Evolutionary conservation across 2,113 vertebrate genomes (phyloP).

Genomic region (Acrocephalus kingi): DNA sequence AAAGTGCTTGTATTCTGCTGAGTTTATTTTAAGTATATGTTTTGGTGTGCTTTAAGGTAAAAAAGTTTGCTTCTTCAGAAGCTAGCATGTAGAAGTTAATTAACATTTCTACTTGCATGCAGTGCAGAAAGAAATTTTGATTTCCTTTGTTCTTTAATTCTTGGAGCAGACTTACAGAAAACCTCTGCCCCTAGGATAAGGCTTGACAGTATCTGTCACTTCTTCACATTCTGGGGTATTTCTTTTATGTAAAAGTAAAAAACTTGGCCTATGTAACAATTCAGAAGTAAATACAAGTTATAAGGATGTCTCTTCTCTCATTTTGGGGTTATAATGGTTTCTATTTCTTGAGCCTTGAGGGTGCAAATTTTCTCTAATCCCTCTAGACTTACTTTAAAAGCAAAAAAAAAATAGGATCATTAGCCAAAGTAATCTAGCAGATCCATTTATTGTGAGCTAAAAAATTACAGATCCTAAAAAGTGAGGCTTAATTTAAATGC

Average conservation of each 20-base stretch:
- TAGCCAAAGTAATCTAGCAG: not conserved
- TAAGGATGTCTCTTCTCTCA: not conserved
- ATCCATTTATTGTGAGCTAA: not conserved
- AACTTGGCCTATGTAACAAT: not conserved
- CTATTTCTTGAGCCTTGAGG: not conserved
- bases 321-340: not conserved
- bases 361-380: not conserved
- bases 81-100: not conserved
- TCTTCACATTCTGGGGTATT: not conserved
- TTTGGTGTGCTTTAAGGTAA: not conserved
- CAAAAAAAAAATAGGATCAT: accelerated
- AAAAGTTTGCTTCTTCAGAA: not conserved
- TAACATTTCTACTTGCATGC: not conserved
- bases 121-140: not conserved
- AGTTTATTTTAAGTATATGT: not conserved
- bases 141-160: not conserved
- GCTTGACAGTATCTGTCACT: not conserved
- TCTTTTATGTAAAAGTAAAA: not conserved
- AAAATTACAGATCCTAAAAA: not conserved
- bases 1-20: not conserved
- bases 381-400: not conserved
- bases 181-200: not conserved
- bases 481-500: not conserved
- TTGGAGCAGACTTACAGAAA: not conserved
- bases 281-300: not conserved